phyloP scores from a whole-genome alignment of 2,797 vertebrate genomes.

The Lutjanus argentimaculatus region DNA sequence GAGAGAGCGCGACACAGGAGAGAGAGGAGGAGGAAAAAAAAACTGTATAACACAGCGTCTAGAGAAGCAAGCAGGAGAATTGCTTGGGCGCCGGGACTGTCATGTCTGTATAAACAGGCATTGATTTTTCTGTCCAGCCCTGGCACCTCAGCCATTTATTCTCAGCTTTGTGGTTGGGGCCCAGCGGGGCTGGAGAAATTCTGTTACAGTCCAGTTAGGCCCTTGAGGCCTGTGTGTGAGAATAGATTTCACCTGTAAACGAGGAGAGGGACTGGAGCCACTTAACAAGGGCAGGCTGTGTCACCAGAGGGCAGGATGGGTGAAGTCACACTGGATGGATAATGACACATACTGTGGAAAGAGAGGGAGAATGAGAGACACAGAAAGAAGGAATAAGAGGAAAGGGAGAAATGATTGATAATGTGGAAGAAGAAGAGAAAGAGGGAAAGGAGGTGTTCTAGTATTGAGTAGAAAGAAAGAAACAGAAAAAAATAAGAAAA shows the following conservation, averaged over 20 bases:
- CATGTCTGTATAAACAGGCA: slow-evolving; percentile 99
- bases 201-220: slow-evolving; percentile 98
- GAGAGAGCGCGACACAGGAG: slow-evolving; percentile 49
- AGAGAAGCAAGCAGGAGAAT: slow-evolving; percentile 80
- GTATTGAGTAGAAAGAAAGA: not conserved
- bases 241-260: slow-evolving; percentile 99
- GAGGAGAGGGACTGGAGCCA: slow-evolving; percentile 83
- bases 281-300: slow-evolving; percentile 84
- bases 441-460: not conserved
- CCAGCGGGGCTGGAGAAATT: slow-evolving; percentile 98
- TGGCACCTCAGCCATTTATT: slow-evolving; percentile 99
- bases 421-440: not conserved
- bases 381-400: slow-evolving; percentile 18
- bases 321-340: slow-evolving; percentile 80
- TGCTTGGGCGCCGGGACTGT: slow-evolving; percentile 90
- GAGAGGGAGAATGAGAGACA: slow-evolving; percentile 26
- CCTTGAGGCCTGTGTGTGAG: slow-evolving; percentile 98
- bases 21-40: slow-evolving; percentile 26
- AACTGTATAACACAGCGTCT: slow-evolving; percentile 66
- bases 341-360: slow-evolving; percentile 65
- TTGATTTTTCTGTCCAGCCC: slow-evolving; percentile 99
- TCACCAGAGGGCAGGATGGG: slow-evolving; percentile 79
- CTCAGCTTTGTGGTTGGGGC: slow-evolving; percentile 97
- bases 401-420: slow-evolving; percentile 33
- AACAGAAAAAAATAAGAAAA: not conserved